These are phyloP conservation scores for Oreotrochilus melanogaster DNA, from an alignment of 2,113 vertebrate genomes.

Conservation along the genomic window DNA sequence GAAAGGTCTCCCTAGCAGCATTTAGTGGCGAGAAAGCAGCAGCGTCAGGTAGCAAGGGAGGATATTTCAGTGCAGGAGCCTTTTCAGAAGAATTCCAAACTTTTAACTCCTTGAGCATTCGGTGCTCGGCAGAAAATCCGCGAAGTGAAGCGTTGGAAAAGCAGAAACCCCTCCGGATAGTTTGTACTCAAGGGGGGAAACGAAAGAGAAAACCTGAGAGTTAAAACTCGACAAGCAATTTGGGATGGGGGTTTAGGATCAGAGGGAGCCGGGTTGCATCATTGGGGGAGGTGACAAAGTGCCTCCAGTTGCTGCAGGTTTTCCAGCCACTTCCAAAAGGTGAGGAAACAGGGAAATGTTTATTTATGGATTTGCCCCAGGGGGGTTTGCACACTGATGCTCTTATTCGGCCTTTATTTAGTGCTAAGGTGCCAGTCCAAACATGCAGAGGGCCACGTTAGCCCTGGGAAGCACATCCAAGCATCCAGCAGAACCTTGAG, in stretches of 20 bases:
- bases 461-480: neutral
- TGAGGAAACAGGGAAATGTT: neutral
- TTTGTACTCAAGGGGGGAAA: neutral
- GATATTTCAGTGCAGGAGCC: neutral
- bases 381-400: neutral
- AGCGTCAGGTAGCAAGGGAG: neutral
- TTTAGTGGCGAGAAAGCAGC: neutral
- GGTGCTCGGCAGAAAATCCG: accelerated
- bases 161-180: neutral
- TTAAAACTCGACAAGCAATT: neutral
- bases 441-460: accelerated
- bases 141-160: neutral
- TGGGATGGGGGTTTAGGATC: neutral
- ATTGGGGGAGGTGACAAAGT: neutral
- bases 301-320: neutral
- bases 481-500: too few relatives aligned
- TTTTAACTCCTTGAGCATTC: neutral
- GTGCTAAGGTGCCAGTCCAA: neutral
- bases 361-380: neutral
- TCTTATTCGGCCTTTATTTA: neutral
- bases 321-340: neutral
- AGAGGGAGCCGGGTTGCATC: neutral
- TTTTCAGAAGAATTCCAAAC: neutral
- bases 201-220: neutral
- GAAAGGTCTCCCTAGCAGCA: neutral